Base-by-base conservation (phyloP, 2,888 invertebrate genomes). In the Notodonta dromedarius region DNA sequence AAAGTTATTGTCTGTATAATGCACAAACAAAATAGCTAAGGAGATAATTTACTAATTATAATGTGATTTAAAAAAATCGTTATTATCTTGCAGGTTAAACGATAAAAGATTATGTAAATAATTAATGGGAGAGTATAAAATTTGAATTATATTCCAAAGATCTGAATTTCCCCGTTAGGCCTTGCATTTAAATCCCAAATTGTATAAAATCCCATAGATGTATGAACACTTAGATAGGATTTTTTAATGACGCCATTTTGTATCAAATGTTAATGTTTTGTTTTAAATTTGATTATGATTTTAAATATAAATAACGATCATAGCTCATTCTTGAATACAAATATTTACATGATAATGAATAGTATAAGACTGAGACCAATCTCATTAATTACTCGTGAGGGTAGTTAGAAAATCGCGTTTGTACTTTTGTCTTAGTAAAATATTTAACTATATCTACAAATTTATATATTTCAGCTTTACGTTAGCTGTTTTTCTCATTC, bases 301-400 rank as follows among this genome's bases (percentile, higher is more conserved):
- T 60, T 66, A 58, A 65, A 58, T 48, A 16, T 50, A 50, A 16
- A 0, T 16, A 63, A 58, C 55, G 57, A 58, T 60, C 50, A 63
- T 74, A 76, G 54, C 64, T 71, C 68, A 76, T 77, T 74, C 67
- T 67, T 74, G 57, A 64, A 68, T 69, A 71, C 62, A 44, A 65
- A 62, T n/a, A 24, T 11, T 52, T 55, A 61, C 58, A 60, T 66
- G 3, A 16, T 61, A 63, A 71, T 63, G 65, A 24, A 83, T 86
- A 89, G 86, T 57, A 82, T 88, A 89, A 89, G 88, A 89, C 89
- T 89, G 89, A 89, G 85, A 87, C 85, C 88, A 89, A 88, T 85
- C 85, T 86, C 85, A 83, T 83, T 73, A 67, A 70, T 69, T 62
- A 66, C 57, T 67, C 61, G 60, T 55, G 59, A 68, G 60, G 58